Conservation (phyloP, 2,113 vertebrate genomes). For the Aegithalos caudatus region DNA sequence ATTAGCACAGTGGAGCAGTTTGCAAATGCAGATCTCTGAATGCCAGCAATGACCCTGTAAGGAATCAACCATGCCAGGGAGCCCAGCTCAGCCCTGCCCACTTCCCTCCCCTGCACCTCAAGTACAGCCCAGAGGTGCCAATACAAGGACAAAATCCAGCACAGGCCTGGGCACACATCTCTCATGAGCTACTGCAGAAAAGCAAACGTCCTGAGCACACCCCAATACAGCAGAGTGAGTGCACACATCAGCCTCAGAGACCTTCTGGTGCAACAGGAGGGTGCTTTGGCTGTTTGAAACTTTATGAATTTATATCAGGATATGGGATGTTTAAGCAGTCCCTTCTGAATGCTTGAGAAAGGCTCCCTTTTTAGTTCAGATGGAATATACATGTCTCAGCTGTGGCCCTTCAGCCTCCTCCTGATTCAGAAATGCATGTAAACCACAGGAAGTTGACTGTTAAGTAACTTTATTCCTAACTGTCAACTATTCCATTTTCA, state of each 20-base stretch:
- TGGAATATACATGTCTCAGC: background rate
- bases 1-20: background rate
- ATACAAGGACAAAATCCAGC: background rate
- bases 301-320: background rate
- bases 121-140: background rate
- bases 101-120: background rate
- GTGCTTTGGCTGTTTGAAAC: background rate
- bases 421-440: conserved; percentile 36
- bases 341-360: background rate
- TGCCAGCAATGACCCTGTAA: background rate
- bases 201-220: background rate
- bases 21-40: background rate
- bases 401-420: conserved; percentile 5
- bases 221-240: background rate
- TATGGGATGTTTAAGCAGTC: background rate
- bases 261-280: background rate
- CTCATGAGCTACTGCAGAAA: background rate
- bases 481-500: conserved; percentile 60
- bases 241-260: background rate
- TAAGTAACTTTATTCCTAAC: conserved; percentile 61
- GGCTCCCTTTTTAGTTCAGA: background rate
- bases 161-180: background rate
- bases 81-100: fast-evolving
- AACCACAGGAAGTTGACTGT: conserved; percentile 64
- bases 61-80: background rate